Conservation (phyloP, 2,113 vertebrate genomes). For the Enhydra lutris region DNA sequence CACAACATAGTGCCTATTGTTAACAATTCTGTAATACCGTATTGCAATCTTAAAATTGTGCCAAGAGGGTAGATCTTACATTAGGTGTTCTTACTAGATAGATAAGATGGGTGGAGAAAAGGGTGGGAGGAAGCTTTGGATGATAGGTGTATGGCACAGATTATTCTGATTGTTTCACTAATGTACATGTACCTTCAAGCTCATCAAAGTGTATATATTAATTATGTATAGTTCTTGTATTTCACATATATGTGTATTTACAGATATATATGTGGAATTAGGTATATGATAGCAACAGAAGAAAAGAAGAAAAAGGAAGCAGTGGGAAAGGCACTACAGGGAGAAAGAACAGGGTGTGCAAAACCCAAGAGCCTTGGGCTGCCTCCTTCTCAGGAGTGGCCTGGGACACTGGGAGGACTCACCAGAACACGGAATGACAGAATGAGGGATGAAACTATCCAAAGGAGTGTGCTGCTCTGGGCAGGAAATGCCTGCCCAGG, state of each 20-base stretch:
- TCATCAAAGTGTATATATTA: not conserved
- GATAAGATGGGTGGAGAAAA: not conserved
- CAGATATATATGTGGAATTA: not conserved
- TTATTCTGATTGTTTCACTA: not conserved
- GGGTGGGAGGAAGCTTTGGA: not conserved
- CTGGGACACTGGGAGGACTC: fast-evolving
- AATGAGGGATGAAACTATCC: fast-evolving
- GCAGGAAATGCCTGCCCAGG: no score
- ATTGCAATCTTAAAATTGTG: not conserved
- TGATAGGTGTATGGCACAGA: not conserved
- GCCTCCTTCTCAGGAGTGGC: not conserved
- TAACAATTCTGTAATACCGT: not conserved
- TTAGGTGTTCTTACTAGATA: not conserved
- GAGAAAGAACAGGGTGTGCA: not conserved
- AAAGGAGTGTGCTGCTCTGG: fast-evolving
- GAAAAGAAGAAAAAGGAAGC: not conserved
- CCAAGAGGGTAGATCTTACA: not conserved
- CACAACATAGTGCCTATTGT: not conserved
- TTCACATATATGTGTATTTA: not conserved
- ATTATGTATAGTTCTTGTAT: not conserved
- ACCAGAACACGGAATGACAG: not conserved
- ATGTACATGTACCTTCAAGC: not conserved
- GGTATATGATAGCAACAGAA: not conserved
- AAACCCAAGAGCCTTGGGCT: no score
- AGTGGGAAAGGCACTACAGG: not conserved